phyloP scores from a whole-genome alignment of 2,797 vertebrate species.

The Ctenosaura bakeri region DNA sequence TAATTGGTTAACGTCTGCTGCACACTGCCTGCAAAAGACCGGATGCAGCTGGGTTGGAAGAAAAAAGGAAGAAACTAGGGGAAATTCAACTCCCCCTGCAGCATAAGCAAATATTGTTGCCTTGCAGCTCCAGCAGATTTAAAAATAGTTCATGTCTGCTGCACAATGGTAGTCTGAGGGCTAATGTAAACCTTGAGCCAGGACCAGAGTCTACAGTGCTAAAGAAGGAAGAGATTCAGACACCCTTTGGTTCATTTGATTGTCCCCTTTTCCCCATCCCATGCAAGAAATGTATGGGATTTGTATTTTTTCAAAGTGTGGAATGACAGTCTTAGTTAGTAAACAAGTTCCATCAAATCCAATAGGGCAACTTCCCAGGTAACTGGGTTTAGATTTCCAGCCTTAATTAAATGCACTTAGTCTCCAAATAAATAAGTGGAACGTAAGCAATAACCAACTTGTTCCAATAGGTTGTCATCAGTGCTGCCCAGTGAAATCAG shows the following conservation, averaged over 20 bases:
- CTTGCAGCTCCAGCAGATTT: constrained; percentile 14
- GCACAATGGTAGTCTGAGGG: neutral
- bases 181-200: neutral
- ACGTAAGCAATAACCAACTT: neutral
- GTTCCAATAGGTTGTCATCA: no score
- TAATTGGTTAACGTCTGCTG: constrained; percentile 20
- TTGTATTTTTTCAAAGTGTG: neutral
- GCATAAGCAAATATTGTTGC: constrained; percentile 34
- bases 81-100: neutral
- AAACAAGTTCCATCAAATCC: neutral
- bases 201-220: neutral
- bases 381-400: neutral
- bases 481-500: neutral
- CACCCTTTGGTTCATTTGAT: neutral
- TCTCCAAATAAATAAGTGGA: neutral
- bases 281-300: neutral
- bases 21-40: constrained; percentile 1
- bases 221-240: neutral
- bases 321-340: neutral
- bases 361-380: neutral
- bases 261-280: neutral
- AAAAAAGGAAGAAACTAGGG: constrained; percentile 23
- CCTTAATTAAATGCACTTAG: neutral
- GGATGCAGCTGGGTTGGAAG: constrained; percentile 39
- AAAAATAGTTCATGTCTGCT: constrained; percentile 31